These are phyloP conservation scores for Pandemis heparana DNA, from an alignment of 2,888 invertebrate species.

Conservation along the genomic window DNA sequence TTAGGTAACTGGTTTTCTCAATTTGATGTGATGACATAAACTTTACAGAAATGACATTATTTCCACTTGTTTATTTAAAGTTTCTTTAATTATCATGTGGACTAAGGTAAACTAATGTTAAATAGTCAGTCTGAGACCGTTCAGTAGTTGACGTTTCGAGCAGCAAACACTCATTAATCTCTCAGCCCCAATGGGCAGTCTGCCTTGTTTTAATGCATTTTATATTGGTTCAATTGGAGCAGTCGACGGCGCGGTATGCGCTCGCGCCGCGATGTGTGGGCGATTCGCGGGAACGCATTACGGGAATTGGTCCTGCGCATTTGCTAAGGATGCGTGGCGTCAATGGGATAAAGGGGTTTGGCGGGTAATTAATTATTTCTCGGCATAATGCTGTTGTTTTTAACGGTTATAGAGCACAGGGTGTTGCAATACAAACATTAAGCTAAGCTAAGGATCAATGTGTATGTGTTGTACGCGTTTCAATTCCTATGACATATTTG, in stretches of 20 bases:
- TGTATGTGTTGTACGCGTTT: too few species aligned
- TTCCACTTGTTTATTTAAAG: too few species aligned
- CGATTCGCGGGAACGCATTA: slow-evolving; percentile 81
- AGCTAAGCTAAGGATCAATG: background rate
- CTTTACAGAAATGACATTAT: too few species aligned
- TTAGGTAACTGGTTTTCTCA: background rate
- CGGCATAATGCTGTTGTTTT: background rate
- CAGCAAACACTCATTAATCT: slow-evolving; percentile 27
- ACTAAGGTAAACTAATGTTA: background rate
- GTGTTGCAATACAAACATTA: background rate
- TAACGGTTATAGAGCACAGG: background rate
- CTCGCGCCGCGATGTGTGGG: slow-evolving; percentile 71
- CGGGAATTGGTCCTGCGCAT: slow-evolving; percentile 71
- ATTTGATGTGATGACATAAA: too few species aligned
- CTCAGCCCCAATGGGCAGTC: slow-evolving; percentile 26
- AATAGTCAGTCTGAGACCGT: background rate
- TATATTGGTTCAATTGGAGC: slow-evolving; percentile 84
- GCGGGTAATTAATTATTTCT: slow-evolving; percentile 28
- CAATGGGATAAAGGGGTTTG: slow-evolving; percentile 22
- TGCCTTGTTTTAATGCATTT: slow-evolving; percentile 81
- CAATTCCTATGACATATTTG: too few species aligned
- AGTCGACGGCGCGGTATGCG: slow-evolving; percentile 82
- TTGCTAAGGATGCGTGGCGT: slow-evolving; percentile 37
- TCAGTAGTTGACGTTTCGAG: background rate
- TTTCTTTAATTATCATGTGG: too few species aligned